Conservation (phyloP, 2,888 invertebrate species). For the Endotricha flammealis region DNA sequence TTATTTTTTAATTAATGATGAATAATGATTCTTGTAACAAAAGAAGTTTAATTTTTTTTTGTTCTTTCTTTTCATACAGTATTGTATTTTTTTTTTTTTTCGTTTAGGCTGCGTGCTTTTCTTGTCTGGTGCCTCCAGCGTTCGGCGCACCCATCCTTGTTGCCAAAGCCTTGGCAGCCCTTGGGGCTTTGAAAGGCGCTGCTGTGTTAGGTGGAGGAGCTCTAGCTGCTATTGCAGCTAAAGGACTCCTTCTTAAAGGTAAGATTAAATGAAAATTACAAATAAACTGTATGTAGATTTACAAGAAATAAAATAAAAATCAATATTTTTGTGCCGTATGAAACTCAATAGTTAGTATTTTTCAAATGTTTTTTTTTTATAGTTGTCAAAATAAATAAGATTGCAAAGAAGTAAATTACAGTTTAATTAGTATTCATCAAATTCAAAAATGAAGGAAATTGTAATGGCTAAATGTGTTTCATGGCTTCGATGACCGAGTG, state of each 20-base stretch:
- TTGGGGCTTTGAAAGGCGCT: slow-evolving; percentile 20
- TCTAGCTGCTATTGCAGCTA: slow-evolving; percentile 20
- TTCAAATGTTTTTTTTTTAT: no score
- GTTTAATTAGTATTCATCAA: no score
- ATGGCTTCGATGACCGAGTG: no score
- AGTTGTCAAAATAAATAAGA: no score
- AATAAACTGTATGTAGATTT: neutral
- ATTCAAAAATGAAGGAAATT: no score
- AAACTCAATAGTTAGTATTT: no score
- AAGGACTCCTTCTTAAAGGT: slow-evolving; percentile 25
- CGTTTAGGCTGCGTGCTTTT: slow-evolving; percentile 43
- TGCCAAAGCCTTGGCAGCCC: slow-evolving; percentile 23
- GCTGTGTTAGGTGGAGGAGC: slow-evolving; percentile 21
- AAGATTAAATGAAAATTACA: no score
- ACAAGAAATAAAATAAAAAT: neutral
- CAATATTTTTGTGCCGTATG: no score
- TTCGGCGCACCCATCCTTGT: slow-evolving; percentile 24
- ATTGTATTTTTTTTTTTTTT: slow-evolving; percentile 10
- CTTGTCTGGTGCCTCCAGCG: slow-evolving; percentile 33
- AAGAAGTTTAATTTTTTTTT: slow-evolving; percentile 5
- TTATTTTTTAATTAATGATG: no score
- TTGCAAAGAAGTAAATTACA: no score
- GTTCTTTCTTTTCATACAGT: neutral
- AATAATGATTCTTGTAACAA: no score
- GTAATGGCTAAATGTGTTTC: no score